Evolutionary conservation across 2,888 invertebrate genomes (phyloP), one percentile per base, ranked within the genome.

Genomic region (Drosophila birchii): DNA sequence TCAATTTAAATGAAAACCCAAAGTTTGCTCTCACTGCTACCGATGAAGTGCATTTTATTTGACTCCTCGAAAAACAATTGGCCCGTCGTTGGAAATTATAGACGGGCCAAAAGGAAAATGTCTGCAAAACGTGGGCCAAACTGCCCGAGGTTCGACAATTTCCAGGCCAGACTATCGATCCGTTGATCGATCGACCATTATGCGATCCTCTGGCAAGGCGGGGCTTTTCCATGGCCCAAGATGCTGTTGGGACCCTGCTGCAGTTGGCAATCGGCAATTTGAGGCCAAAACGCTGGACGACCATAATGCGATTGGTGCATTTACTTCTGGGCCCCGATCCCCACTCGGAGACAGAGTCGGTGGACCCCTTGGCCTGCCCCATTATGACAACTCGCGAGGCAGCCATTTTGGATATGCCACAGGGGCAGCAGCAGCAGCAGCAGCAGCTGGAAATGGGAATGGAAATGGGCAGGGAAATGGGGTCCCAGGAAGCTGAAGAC

Each of bases 221-320:
- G 38, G 9, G 23, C 29, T 14, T n/a, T 12, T n/a, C 23, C n/a
- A 3, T 29, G 20, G 39, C 34, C 39, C 11, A 2, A 9, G 16
- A 16, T 18, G 34, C 57, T 74, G 64, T 53, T 58, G 77, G 77
- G 11, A n/a, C 32, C 55, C 75, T 67, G 20, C 72, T 69, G 78
- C 78, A 78, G 78, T 81, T 78, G 80, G 64, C 80, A 79, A 78
- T 85, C 79, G 72, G 72, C 72, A 72, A 57, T 73, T 73, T 66
- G 72, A 63, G 82, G 75, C 78, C 80, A 84, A 84, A 84, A 81
- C 86, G 83, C 69, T 81, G 80, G 72, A 73, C 70, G 80, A 80
- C 83, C 83, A 85, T 85, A 86, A 87, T 87, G 85, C 86, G 85
- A 88, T 88, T 88, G 88, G 88, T 81, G 88, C 88, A 88, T 82